These are phyloP conservation scores for Ips nitidus DNA, from an alignment of 1,140 invertebrate species.

Conservation along the genomic window DNA sequence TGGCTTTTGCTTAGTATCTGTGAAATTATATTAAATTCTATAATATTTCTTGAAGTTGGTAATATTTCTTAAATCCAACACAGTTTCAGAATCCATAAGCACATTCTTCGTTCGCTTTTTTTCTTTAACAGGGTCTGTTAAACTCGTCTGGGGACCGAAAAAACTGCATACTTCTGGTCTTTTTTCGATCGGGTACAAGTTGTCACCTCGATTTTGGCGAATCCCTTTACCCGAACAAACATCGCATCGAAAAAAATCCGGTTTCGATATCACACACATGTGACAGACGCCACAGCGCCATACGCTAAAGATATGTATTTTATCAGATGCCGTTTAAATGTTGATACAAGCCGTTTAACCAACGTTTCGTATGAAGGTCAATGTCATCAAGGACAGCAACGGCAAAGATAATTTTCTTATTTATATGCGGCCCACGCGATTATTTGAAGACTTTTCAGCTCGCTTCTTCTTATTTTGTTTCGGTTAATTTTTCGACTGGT, in stretches of 20 bases:
- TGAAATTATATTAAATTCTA: no score
- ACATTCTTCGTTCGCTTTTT: no score
- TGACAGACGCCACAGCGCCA: not conserved
- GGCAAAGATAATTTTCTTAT: constrained; percentile 10
- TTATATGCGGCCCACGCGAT: constrained; percentile 9
- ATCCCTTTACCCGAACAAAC: not conserved
- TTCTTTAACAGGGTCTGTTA: no score
- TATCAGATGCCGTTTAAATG: constrained; percentile 6
- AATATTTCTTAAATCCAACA: no score
- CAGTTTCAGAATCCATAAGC: no score
- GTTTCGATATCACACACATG: not conserved
- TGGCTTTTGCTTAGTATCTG: no score
- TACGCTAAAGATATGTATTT: not conserved
- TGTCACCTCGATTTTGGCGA: not conserved
- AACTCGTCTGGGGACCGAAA: no score
- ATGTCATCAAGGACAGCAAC: constrained; percentile 12
- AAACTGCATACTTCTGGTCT: no score
- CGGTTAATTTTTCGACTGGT: no score
- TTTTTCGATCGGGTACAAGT: no score
- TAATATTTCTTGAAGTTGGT: no score
- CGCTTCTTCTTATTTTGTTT: no score
- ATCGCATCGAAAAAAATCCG: not conserved
- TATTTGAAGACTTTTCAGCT: not conserved
- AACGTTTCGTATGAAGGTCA: not conserved
- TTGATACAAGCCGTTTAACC: constrained; percentile 7